Percentiles rank a stretch among this genome's conserved stretches.
phyloP scores from a whole-genome alignment of 2,797 vertebrate species.

The Argya squamiceps region DNA sequence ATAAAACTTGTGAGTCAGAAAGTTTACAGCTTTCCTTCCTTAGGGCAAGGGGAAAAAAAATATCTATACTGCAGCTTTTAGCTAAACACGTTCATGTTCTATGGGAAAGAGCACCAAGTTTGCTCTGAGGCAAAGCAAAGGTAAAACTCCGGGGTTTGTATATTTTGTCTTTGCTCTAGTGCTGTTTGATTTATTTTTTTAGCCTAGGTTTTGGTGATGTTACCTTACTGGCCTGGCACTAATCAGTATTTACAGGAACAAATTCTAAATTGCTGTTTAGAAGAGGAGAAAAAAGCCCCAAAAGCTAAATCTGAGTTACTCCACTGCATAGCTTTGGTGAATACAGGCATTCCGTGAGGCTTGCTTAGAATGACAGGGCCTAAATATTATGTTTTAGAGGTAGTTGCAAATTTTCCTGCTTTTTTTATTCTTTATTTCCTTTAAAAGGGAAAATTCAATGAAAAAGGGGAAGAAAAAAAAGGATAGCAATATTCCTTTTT shows the following conservation, averaged over 20 bases:
- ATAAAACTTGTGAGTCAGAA: constrained; percentile 25
- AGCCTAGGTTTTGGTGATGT: background rate
- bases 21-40: constrained; percentile 31
- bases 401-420: background rate
- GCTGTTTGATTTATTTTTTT: background rate
- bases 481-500: background rate
- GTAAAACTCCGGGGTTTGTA: background rate
- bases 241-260: background rate
- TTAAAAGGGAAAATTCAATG: background rate
- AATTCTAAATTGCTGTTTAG: background rate
- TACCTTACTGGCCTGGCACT: background rate
- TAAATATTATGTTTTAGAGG: background rate
- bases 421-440: background rate
- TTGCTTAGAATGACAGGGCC: background rate
- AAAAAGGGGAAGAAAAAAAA: background rate
- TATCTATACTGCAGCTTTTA: background rate
- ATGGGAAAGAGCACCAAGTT: background rate
- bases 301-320: background rate
- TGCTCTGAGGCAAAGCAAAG: background rate
- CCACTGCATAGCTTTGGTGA: background rate
- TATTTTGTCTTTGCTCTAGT: background rate
- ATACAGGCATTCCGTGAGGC: background rate
- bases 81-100: background rate
- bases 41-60: background rate
- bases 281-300: background rate